Base-by-base conservation (phyloP, 2,113 vertebrate species). In the Periophthalmus modestus region DNA sequence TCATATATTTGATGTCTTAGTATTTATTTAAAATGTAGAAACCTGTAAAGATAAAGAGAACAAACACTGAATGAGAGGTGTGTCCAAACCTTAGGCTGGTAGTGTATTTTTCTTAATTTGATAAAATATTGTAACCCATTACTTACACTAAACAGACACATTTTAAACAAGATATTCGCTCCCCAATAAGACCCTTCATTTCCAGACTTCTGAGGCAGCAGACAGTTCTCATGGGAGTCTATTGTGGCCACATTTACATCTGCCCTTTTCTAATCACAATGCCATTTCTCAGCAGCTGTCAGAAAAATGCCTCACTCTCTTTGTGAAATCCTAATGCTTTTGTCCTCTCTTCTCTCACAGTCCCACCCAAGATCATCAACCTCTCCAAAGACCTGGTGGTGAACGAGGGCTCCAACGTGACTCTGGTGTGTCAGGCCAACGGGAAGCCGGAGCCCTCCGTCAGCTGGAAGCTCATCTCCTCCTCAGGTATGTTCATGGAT, bases 311-410 rank as follows among this genome's bases (percentile, higher is more conserved):
- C 6, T 3, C 62, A 19, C 33, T 39, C 34, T 39, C 33, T 34
- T 34, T 18, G 23, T 59, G n/a, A 48, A 19, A 72, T 33, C 13
- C 7, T 24, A 47, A 13, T 4, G 19, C 72, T 74, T 57, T 48
- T n/a, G 57, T 59, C 2, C 1, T n/a, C n/a, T 65, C 18, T 3
- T 65, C 15, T 73, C 79, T 68, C 62, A 73, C 88, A 95, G 94
- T 95, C 46, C 93, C 94, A 55, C 94, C 94, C 7, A 93, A 93
- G 87, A 95, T 95, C 75, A 85, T 90, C 85, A 94, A 92, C 81
- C 69, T 95, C 68, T 91, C 94, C 7, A 90, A 74, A 74, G 91
- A 92, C 33, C 69, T 94, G 5, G 89, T 90, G 77, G 93, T 95
- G 50, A 95, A 94, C 7, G 94, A 95, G 84, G 94, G 94, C 47